Evolutionary conservation across 2,113 vertebrate genomes (phyloP).

Genomic region (Macaca nemestrina): DNA sequence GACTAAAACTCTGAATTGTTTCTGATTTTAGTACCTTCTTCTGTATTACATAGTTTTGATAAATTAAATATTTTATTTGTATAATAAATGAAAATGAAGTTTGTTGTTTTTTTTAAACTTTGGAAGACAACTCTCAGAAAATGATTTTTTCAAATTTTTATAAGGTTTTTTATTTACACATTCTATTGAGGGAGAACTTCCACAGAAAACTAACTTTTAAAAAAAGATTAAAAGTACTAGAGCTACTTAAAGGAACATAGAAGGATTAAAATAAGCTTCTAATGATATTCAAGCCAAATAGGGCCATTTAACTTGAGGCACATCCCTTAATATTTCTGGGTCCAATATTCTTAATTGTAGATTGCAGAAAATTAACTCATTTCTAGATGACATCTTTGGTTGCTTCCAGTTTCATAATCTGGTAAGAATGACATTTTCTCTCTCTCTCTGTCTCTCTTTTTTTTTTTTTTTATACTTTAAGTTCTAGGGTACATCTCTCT

Average conservation of each 20-base stretch:
- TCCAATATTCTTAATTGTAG: neutral
- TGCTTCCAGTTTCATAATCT: neutral
- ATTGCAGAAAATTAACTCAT: neutral
- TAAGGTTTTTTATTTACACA: neutral
- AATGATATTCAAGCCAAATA: constrained; percentile 8
- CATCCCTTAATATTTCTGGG: neutral
- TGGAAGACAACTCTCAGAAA: neutral
- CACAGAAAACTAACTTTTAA: neutral
- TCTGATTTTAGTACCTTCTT: neutral
- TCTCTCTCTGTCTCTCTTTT: neutral
- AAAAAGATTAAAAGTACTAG: neutral
- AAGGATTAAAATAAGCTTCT: neutral
- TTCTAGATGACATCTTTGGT: neutral
- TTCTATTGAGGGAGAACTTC: neutral
- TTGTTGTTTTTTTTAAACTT: neutral
- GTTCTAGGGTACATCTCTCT: no score
- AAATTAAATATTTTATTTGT: neutral
- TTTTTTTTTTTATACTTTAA: neutral
- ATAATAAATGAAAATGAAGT: neutral
- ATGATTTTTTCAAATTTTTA: neutral
- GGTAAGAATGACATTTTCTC: neutral
- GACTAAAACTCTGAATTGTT: neutral
- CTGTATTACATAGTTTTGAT: neutral
- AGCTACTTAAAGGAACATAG: neutral
- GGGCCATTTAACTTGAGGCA: neutral